Base-by-base conservation (phyloP, 1,140 invertebrate species). In the Palaemon carinicauda region DNA sequence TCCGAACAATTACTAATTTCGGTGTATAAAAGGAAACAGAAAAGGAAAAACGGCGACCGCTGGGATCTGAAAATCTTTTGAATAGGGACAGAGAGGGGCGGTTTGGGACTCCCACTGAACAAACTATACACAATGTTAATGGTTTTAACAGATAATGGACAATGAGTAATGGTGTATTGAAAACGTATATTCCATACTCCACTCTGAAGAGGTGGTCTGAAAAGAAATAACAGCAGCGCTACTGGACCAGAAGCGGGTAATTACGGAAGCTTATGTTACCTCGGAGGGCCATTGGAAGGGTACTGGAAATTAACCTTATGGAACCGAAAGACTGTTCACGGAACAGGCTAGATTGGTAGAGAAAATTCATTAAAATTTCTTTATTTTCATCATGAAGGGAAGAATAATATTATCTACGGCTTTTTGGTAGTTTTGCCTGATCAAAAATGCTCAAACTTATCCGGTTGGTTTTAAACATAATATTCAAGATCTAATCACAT, bases 41-140 rank as follows among this genome's bases (percentile, higher is more conserved):
- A 31, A 31, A 56, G 10, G 53, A 56, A 80, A 53, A 56, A 56
- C 24, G 52, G 56, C 33, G 53, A 31, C 31, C n/a, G 5, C 65
- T 15, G 33, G 21, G 21, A 24, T n/a, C 73, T 33, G 33, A 51
- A 24, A 74, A 54, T 33, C 24, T 27, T 51, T 77, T 87, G 75
- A 52, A 87, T 65, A 54, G 80, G 79, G 75, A 84, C 52, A 75
- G 71, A 29, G 69, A 50, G 53, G 29, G 79, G 77, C 69, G 79
- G 71, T 65, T 75, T 75, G 79, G 73, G 79, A 52, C 41, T 41
- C 41, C 85, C 71, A 80, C 85, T 87, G 85, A 60, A 81, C 85
- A 87, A 87, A 87, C 85, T 87, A 87, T 87, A 80, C 85, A 87
- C 85, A 87, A 87, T 87, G 80, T 87, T 87, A 87, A 87, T 87